These are phyloP conservation scores for Otocyon megalotis DNA, from an alignment of 2,113 vertebrate species.

Conservation along the genomic window DNA sequence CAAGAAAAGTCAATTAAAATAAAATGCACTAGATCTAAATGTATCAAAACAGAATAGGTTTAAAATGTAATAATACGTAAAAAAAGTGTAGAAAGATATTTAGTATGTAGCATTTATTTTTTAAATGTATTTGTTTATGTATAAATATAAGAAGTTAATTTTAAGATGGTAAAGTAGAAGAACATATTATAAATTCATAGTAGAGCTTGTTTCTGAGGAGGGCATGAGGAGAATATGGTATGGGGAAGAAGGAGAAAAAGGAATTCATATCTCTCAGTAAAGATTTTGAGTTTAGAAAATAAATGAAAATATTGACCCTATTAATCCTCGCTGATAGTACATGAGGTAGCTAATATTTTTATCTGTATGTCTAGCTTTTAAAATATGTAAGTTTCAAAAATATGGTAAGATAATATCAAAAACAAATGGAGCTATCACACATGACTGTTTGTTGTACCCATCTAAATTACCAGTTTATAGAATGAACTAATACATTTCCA, in stretches of 20 bases:
- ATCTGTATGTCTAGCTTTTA: neutral
- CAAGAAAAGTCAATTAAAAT: conserved; percentile 35
- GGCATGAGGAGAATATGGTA: neutral
- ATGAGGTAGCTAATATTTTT: neutral
- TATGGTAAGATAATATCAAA: neutral
- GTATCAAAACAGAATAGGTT: neutral
- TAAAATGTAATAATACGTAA: neutral
- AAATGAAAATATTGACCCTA: neutral
- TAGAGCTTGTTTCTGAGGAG: neutral
- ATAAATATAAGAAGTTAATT: neutral
- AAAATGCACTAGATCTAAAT: neutral
- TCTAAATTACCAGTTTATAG: neutral
- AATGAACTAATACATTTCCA: neutral
- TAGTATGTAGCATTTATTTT: neutral
- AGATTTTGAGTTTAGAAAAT: conserved; percentile 1
- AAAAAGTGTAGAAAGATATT: neutral
- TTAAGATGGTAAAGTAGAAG: neutral
- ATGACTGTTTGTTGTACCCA: neutral
- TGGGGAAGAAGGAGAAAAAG: neutral
- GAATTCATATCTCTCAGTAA: neutral
- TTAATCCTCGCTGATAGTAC: neutral
- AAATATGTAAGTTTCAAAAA: neutral
- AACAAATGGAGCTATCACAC: neutral
- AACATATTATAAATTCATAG: neutral
- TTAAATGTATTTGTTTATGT: neutral